phyloP scores from a whole-genome alignment of 53 echinoderm and acorn worm genomes.

The Arbacia lixula region DNA sequence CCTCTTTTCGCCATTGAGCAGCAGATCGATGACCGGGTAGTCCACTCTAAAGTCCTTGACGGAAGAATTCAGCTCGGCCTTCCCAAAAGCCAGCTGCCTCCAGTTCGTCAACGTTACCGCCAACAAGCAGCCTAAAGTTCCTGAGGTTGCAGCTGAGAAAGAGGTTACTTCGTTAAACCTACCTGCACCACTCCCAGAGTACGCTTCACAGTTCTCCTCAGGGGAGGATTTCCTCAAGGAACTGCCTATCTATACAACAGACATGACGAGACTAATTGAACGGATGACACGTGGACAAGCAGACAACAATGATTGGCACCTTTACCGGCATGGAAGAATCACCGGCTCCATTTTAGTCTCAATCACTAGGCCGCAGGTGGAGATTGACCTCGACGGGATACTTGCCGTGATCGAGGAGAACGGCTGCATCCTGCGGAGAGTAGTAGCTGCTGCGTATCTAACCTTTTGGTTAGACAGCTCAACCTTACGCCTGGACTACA shows the following conservation, averaged over 20 bases:
- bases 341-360: too few relatives aligned
- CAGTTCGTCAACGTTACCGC: not conserved
- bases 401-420: not conserved
- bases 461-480: not conserved
- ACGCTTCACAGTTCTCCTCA: not conserved
- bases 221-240: conserved; percentile 12
- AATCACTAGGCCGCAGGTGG: not conserved
- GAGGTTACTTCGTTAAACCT: not conserved
- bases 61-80: not conserved
- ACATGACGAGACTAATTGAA: not conserved
- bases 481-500: not conserved
- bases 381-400: not conserved
- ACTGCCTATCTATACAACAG: conserved; percentile 11
- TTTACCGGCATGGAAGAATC: not conserved
- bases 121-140: not conserved
- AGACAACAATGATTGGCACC: not conserved
- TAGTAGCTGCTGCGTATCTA: not conserved
- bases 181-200: not conserved
- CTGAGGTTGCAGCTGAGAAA: not conserved
- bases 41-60: not conserved
- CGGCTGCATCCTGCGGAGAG: not conserved
- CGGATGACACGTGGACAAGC: conserved; percentile 1
- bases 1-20: conserved; percentile 35
- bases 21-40: not conserved
- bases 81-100: not conserved